These are phyloP conservation scores for Acleris holmiana DNA, from an alignment of 2,888 invertebrate species.

Conservation along the genomic window DNA sequence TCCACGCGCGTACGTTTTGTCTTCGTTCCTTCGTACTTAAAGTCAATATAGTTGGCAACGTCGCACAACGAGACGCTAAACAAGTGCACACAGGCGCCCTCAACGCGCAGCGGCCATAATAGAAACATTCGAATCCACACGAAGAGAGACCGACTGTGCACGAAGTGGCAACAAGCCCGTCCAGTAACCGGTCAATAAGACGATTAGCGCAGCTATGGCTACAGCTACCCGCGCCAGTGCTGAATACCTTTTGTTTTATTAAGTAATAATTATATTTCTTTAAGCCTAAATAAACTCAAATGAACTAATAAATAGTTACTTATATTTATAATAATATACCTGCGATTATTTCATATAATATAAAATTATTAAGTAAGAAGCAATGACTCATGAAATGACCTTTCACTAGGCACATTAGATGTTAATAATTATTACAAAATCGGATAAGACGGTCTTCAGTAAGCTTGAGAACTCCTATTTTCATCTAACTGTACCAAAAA, in stretches of 20 bases:
- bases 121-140: conserved; percentile 67
- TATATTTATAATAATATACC: background rate
- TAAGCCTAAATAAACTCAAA: conserved; percentile 7
- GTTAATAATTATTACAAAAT: too few relatives aligned
- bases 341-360: conserved; percentile 1
- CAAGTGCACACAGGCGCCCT: conserved; percentile 82
- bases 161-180: conserved; percentile 80
- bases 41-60: conserved; percentile 85
- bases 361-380: background rate
- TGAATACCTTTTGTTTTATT: conserved; percentile 65
- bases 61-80: conserved; percentile 83
- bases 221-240: conserved; percentile 58
- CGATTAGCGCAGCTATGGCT: conserved; percentile 76
- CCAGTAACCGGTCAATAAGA: conserved; percentile 84
- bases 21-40: conserved; percentile 73
- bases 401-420: background rate
- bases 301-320: conserved; percentile 16
- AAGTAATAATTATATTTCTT: conserved; percentile 26
- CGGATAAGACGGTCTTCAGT: too few relatives aligned
- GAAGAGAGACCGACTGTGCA: conserved; percentile 73
- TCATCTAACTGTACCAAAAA: too few relatives aligned
- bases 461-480: too few relatives aligned
- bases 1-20: conserved; percentile 83
- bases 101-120: conserved; percentile 81
- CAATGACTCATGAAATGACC: background rate